Evolutionary conservation across 92 coral and sea anemone genomes (phyloP).

Genomic region (Phymanthus crucifer): DNA sequence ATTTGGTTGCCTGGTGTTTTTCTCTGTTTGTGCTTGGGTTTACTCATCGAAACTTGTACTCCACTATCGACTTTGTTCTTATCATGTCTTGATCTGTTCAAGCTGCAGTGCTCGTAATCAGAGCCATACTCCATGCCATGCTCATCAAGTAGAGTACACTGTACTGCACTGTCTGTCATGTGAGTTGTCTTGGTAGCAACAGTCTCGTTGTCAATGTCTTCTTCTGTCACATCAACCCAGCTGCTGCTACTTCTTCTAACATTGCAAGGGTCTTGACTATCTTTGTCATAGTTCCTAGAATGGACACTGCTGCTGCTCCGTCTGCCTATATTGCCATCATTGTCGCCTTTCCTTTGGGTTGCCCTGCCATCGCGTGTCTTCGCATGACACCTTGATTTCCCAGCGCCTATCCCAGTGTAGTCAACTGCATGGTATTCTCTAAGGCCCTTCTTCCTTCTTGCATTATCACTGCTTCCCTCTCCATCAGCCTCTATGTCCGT

Average conservation of each 20-base stretch:
- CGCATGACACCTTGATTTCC: background rate
- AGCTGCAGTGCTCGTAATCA: background rate
- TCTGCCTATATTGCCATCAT: background rate
- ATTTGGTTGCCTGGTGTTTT: background rate
- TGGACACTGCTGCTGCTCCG: background rate
- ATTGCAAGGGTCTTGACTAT: background rate
- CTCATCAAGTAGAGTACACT: conserved; percentile 30
- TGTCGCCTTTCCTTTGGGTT: background rate
- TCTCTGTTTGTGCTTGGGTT: background rate
- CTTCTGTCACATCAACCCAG: background rate
- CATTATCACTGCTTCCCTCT: background rate
- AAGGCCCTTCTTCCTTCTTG: background rate
- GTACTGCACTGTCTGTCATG: conserved; percentile 34
- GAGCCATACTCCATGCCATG: background rate
- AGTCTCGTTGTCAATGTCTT: conserved; percentile 1
- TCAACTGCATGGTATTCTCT: background rate
- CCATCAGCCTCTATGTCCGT: background rate
- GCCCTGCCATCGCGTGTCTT: background rate
- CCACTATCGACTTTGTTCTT: conserved; percentile 36
- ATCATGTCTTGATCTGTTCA: background rate
- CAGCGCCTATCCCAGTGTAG: background rate
- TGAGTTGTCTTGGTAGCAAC: background rate
- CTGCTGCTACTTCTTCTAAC: background rate
- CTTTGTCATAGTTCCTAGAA: background rate
- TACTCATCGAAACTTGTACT: conserved; percentile 44